Evolutionary conservation across 2,113 vertebrate genomes (phyloP).

Genomic region (Natator depressus): DNA sequence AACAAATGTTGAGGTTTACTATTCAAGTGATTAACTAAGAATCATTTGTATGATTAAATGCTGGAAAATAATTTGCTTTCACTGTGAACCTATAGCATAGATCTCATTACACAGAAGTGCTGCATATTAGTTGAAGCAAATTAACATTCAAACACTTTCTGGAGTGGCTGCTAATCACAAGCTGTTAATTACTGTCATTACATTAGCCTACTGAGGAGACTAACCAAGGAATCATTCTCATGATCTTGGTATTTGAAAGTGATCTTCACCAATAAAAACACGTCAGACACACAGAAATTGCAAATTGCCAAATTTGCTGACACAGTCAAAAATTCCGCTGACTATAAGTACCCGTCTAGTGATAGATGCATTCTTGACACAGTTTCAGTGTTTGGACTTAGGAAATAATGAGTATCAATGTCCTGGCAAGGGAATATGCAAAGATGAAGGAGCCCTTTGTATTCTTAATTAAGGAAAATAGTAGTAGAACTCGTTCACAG

Average conservation of each 20-base stretch:
- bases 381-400: constrained; percentile 99
- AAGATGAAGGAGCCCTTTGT: constrained; percentile 92
- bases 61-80: constrained; percentile 85
- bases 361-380: constrained; percentile 99
- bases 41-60: constrained; percentile 84
- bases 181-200: constrained; percentile 98
- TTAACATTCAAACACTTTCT: constrained; percentile 90
- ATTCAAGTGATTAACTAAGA: constrained; percentile 82
- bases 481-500: constrained; percentile 88
- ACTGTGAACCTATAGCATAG: constrained; percentile 79
- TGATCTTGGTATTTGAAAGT: constrained; percentile 96
- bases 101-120: constrained; percentile 83
- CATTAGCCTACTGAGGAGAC: constrained; percentile 83
- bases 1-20: constrained; percentile 80
- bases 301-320: constrained; percentile 98
- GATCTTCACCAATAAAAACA: constrained; percentile 94
- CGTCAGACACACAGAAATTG: constrained; percentile 92
- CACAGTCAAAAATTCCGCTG: constrained; percentile 88
- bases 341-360: constrained; percentile 84
- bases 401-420: constrained; percentile 99
- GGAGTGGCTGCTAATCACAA: constrained; percentile 89
- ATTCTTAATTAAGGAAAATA: constrained; percentile 97
- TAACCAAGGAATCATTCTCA: constrained; percentile 91
- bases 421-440: constrained; percentile 97
- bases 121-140: constrained; percentile 89